Conservation (phyloP, 2,113 vertebrate species). For the Datnioides undecimradiatus region DNA sequence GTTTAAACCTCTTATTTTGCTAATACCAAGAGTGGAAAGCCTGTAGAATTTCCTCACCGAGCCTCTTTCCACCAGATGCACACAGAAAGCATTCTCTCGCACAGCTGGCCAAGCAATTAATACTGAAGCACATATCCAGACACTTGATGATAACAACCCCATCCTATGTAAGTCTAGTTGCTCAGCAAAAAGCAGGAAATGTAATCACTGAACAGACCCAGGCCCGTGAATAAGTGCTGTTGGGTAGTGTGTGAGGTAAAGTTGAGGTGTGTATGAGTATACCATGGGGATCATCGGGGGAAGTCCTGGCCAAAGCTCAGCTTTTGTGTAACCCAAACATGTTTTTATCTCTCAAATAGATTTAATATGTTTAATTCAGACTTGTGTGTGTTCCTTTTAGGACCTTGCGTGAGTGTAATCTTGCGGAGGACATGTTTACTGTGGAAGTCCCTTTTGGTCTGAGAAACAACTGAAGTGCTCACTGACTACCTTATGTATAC, state of each 20-base stretch:
- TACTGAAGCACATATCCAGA: constrained; percentile 62
- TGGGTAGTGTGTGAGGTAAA: constrained; percentile 49
- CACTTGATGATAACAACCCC: constrained; percentile 67
- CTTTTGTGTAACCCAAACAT: constrained; percentile 59
- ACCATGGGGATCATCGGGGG: constrained; percentile 31
- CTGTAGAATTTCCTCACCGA: constrained; percentile 15
- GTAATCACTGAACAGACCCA: constrained; percentile 57
- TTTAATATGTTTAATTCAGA: constrained; percentile 56
- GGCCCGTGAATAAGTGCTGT: constrained; percentile 61
- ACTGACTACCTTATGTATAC: constrained; percentile 80
- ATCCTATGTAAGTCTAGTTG: constrained; percentile 59
- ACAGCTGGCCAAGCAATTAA: constrained; percentile 78
- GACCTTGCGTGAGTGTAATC: constrained; percentile 66
- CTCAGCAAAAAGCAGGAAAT: constrained; percentile 59
- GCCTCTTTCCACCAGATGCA: constrained; percentile 10
- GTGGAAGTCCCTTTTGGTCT: constrained; percentile 61
- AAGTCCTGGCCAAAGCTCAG: constrained; percentile 29
- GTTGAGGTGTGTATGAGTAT: constrained; percentile 49
- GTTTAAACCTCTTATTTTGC: constrained; percentile 14
- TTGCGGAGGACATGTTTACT: constrained; percentile 71
- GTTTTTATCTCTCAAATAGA: constrained; percentile 54
- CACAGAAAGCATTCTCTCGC: constrained; percentile 27
- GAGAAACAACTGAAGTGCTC: constrained; percentile 69
- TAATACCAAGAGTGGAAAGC: constrained; percentile 10
- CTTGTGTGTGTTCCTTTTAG: constrained; percentile 65